These are phyloP conservation scores for Plemyria rubiginata DNA, from an alignment of 2,888 invertebrate genomes.

Conservation along the genomic window DNA sequence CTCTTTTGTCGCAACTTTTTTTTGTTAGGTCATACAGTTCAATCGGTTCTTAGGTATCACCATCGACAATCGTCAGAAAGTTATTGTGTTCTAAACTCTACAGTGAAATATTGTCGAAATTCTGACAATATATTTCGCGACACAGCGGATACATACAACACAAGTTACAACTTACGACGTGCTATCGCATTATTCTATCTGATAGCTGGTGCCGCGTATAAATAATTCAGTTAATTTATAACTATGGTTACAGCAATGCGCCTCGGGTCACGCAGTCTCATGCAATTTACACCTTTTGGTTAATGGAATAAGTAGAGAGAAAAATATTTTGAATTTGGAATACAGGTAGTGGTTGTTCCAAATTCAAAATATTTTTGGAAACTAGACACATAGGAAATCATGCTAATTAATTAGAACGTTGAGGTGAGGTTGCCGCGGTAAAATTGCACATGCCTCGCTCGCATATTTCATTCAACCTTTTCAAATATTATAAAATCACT, in stretches of 20 bases:
- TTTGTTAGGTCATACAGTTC: background rate
- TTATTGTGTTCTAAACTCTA: slow-evolving; percentile 1
- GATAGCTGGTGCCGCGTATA: slow-evolving; percentile 45
- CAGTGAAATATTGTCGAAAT: background rate
- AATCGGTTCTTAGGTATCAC: background rate
- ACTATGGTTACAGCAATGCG: slow-evolving; percentile 38
- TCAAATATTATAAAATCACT: too few relatives aligned
- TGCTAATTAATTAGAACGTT: too few relatives aligned
- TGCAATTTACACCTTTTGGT: slow-evolving; percentile 40
- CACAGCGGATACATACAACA: slow-evolving; percentile 16
- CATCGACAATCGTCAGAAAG: slow-evolving; percentile 1
- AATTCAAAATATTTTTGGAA: background rate
- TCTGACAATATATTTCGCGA: slow-evolving; percentile 34
- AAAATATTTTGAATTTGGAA: too few relatives aligned
- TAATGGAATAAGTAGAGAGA: background rate
- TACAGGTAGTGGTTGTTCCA: background rate
- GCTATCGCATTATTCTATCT: slow-evolving; percentile 36
- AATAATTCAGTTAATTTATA: slow-evolving; percentile 51
- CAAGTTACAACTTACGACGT: slow-evolving; percentile 29
- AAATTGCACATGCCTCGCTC: too few relatives aligned
- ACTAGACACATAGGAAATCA: too few relatives aligned
- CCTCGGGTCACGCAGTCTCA: slow-evolving; percentile 50
- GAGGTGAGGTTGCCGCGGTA: too few relatives aligned
- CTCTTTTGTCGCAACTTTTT: too few relatives aligned
- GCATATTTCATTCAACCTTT: too few relatives aligned